Percentiles rank a stretch among this genome's conserved stretches.
phyloP scores from a whole-genome alignment of 1,140 invertebrate species.

The Drosophila rhopaloa region DNA sequence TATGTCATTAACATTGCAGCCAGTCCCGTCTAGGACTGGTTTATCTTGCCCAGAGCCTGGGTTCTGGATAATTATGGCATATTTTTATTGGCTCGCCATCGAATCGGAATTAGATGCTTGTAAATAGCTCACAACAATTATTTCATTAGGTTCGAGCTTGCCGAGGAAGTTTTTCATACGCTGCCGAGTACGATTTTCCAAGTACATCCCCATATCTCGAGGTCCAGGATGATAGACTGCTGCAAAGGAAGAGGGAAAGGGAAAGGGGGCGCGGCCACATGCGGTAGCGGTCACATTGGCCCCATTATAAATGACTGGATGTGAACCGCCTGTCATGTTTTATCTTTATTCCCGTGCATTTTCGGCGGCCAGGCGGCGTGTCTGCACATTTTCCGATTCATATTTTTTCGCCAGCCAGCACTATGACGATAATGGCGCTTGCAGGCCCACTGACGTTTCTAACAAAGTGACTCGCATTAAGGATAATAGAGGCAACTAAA shows the following conservation, averaged over 20 bases:
- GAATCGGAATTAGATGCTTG: slow-evolving; percentile 75
- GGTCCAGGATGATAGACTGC: slow-evolving; percentile 43
- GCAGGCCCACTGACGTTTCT: slow-evolving; percentile 80
- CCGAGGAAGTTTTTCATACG: slow-evolving; percentile 1
- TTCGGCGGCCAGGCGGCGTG: slow-evolving; percentile 54
- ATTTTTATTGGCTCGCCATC: slow-evolving; percentile 70
- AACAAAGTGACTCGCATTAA: slow-evolving; percentile 83
- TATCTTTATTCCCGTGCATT: slow-evolving; percentile 81
- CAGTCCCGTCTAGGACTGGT: slow-evolving; percentile 60
- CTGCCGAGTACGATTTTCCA: neutral
- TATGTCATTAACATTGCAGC: slow-evolving; percentile 80
- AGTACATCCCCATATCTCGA: neutral
- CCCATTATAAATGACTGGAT: slow-evolving; percentile 79
- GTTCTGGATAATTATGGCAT: slow-evolving; percentile 71
- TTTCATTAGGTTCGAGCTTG: slow-evolving; percentile 56
- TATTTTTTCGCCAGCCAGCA: slow-evolving; percentile 47
- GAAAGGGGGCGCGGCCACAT: slow-evolving; percentile 46
- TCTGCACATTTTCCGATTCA: slow-evolving; percentile 78
- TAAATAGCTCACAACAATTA: slow-evolving; percentile 74
- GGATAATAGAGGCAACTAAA: slow-evolving; percentile 82
- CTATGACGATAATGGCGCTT: slow-evolving; percentile 78
- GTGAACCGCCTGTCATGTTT: slow-evolving; percentile 82
- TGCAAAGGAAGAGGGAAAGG: neutral
- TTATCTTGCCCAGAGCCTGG: slow-evolving; percentile 28
- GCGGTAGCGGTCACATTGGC: slow-evolving; percentile 71